Base-by-base conservation (phyloP, 2,888 invertebrate species). In the Sminthurinus aureus region DNA sequence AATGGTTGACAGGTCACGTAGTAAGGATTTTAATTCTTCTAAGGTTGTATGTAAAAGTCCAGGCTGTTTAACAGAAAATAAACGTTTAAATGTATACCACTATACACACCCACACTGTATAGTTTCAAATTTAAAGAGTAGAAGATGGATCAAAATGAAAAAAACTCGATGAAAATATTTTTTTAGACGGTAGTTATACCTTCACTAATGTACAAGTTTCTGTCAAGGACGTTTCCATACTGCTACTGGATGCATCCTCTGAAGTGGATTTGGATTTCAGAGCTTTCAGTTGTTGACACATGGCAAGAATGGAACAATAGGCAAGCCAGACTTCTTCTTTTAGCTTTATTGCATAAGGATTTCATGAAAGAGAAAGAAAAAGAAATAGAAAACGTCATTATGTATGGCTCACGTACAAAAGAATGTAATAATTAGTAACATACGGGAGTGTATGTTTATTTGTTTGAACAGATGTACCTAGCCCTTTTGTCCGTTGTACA, bases 281-380 rank as follows among this genome's bases (percentile, higher is more conserved):
- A 26, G 87, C 85, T 82, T 87, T 87, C 50, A 88, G 88, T 83
- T 90, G 90, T 75, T 90, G 89, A 86, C 91, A 91, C 88, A 92
- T 89, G 64, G 90, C 89, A 82, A 91, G 89, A 26, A 92, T 87
- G 83, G 91, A 90, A 22, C 90, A 89, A 86, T 91, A 91, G 1
- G 91, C 90, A 66, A 91, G 90, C 83, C 91, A 88, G 11, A 91
- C 89, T 89, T 92, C 92, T 85, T 91, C 90, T 69, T 90, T 90
- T 81, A 91, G 88, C 91, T 91, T 38, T 38, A 38, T 26, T 2
- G 9, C n/a, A 13, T n/a, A 71, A 13, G 11, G 18, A 18, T 26
- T 12, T 15, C 22, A 38, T 26, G 15, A 24, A 26, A 73, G 26
- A 26, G 22, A 73, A 73, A 38, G 38, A 38, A 38, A 38, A 38